phyloP scores from a whole-genome alignment of 2,888 invertebrate species.

The Miltochrista miniata region DNA sequence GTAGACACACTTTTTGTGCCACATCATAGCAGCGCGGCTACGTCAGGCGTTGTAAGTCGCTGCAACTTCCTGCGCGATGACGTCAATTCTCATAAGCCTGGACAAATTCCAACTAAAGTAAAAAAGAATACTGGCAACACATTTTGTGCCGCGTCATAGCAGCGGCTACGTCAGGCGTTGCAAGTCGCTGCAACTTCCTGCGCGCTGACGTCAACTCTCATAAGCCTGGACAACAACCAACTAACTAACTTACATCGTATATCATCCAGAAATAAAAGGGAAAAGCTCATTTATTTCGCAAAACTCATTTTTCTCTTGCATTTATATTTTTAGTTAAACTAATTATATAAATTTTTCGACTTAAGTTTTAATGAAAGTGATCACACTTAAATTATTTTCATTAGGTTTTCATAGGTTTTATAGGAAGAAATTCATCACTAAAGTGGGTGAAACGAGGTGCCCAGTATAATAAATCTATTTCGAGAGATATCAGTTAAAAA shows the following conservation, averaged over 20 bases:
- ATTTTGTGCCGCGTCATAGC: conserved; percentile 7
- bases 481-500: too few relatives aligned
- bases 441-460: too few relatives aligned
- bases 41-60: conserved; percentile 43
- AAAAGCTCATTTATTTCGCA: conserved; percentile 23
- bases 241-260: conserved; percentile 45
- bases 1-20: conserved; percentile 11
- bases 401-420: too few relatives aligned
- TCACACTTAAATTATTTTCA: too few relatives aligned
- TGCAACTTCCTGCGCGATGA: conserved; percentile 44
- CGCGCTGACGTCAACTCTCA: conserved; percentile 42
- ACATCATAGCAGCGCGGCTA: conserved; percentile 4
- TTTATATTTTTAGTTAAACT: not conserved
- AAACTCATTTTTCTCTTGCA: conserved; percentile 8
- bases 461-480: too few relatives aligned
- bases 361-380: too few relatives aligned
- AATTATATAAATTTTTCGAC: not conserved
- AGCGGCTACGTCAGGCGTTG: conserved; percentile 31
- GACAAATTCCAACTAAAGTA: conserved; percentile 44
- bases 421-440: too few relatives aligned
- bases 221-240: conserved; percentile 50
- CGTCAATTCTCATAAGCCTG: conserved; percentile 47
- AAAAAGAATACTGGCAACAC: not conserved
- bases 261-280: conserved; percentile 40
- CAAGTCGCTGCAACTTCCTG: conserved; percentile 47